Evolutionary conservation across 2,113 vertebrate genomes (phyloP).

Genomic region (Platysternon megacephalum): DNA sequence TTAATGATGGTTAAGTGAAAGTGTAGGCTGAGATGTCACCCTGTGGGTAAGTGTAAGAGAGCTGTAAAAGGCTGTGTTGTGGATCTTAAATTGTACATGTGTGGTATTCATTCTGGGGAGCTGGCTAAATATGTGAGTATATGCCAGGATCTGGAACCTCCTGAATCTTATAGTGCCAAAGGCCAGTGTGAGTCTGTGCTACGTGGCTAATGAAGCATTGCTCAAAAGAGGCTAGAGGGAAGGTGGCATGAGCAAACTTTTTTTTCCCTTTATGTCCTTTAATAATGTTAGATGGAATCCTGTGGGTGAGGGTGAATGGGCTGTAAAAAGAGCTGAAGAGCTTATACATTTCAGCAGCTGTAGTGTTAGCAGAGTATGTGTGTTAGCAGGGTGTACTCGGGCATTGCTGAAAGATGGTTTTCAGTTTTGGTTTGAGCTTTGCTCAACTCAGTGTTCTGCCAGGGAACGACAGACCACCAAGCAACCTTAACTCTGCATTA

Average conservation of each 20-base stretch:
- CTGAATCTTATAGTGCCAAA: neutral
- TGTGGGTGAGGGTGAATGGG: neutral
- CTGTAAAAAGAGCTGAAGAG: neutral
- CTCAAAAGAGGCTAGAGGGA: neutral
- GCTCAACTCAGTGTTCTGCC: neutral
- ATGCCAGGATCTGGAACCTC: neutral
- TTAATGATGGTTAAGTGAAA: neutral
- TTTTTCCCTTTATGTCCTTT: neutral
- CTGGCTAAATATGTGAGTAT: neutral
- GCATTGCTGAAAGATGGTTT: neutral
- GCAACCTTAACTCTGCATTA: neutral
- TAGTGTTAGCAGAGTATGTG: neutral
- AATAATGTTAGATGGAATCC: neutral
- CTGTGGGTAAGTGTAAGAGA: neutral
- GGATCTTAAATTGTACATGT: neutral
- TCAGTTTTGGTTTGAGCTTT: neutral
- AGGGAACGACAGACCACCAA: neutral
- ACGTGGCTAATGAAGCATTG: neutral
- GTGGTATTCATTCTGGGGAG: neutral
- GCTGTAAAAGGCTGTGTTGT: neutral
- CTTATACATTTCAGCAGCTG: neutral
- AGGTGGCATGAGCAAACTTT: neutral
- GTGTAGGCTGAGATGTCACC: neutral
- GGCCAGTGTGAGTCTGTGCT: neutral
- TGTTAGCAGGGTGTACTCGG: neutral